Evolutionary conservation across 2,888 invertebrate genomes (phyloP).

Genomic region (Ligdia adustata): DNA sequence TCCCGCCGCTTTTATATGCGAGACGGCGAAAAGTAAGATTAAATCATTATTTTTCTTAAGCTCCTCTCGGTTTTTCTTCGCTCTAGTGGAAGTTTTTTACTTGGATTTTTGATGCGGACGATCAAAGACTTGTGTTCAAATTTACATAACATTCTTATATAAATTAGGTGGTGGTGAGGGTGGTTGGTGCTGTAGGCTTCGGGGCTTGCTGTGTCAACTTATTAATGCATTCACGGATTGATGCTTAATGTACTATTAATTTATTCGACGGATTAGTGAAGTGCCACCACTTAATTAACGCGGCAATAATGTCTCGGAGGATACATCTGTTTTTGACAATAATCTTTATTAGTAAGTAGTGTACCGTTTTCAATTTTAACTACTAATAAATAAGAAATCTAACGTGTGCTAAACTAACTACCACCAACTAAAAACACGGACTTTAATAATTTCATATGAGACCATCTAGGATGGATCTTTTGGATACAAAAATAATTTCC

Average conservation of each 20-base stretch:
- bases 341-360: conserved; percentile 2
- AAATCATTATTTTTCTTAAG: conserved; percentile 85
- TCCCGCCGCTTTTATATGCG: conserved; percentile 78
- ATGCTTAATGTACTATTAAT: conserved; percentile 76
- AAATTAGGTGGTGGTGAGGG: conserved; percentile 74
- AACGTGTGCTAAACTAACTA: too few relatives aligned
- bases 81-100: conserved; percentile 76
- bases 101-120: conserved; percentile 82
- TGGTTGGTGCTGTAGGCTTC: conserved; percentile 56
- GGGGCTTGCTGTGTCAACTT: conserved; percentile 66
- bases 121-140: conserved; percentile 84
- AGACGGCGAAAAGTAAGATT: conserved; percentile 83
- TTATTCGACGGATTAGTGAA: conserved; percentile 70
- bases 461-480: too few relatives aligned
- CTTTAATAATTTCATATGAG: too few relatives aligned
- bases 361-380: too few relatives aligned
- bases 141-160: conserved; percentile 84
- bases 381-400: too few relatives aligned
- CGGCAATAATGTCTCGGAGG: conserved; percentile 12
- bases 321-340: conserved; percentile 10
- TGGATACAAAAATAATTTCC: too few relatives aligned
- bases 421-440: too few relatives aligned
- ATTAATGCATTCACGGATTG: conserved; percentile 72
- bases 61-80: conserved; percentile 78
- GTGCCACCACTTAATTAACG: conserved; percentile 60